Conservation (phyloP, 2,113 vertebrate species). For the Oncorhynchus masou region DNA sequence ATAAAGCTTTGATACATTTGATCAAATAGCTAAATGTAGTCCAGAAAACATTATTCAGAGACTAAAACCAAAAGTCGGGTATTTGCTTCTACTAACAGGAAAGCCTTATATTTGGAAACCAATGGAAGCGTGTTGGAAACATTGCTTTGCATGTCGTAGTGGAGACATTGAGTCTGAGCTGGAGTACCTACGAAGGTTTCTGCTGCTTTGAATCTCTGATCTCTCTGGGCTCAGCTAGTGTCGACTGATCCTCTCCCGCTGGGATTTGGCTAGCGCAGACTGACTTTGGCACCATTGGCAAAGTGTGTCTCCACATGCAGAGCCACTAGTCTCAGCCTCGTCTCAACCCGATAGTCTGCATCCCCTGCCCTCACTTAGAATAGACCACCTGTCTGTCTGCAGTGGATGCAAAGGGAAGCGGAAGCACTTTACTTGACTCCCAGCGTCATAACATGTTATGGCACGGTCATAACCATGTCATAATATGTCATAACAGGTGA, state of each 20-base stretch:
- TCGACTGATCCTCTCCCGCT: conserved; percentile 49
- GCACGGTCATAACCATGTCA: no score
- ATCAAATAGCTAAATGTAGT: not conserved
- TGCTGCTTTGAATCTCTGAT: not conserved
- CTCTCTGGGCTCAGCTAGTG: conserved; percentile 12
- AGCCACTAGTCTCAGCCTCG: conserved; percentile 21
- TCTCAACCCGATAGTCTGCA: conserved; percentile 10
- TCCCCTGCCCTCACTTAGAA: not conserved
- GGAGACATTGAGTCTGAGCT: conserved; percentile 18
- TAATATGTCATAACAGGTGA: no score
- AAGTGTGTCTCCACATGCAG: conserved; percentile 47
- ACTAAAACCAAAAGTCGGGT: not conserved
- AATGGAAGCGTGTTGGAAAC: conserved; percentile 4
- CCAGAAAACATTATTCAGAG: not conserved
- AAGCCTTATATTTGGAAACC: not conserved
- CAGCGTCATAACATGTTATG: no score
- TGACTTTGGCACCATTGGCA: conserved; percentile 48
- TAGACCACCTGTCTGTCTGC: no score
- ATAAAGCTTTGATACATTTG: not conserved
- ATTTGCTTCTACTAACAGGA: not conserved
- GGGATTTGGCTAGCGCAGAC: conserved; percentile 38
- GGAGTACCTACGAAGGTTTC: conserved; percentile 8
- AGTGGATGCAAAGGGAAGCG: not conserved
- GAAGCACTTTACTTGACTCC: no score
- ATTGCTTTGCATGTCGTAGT: not conserved